Percentiles rank a stretch among this genome's conserved stretches.
Conservation (phyloP, 2,113 vertebrate genomes). For the Eonycteris spelaea region DNA sequence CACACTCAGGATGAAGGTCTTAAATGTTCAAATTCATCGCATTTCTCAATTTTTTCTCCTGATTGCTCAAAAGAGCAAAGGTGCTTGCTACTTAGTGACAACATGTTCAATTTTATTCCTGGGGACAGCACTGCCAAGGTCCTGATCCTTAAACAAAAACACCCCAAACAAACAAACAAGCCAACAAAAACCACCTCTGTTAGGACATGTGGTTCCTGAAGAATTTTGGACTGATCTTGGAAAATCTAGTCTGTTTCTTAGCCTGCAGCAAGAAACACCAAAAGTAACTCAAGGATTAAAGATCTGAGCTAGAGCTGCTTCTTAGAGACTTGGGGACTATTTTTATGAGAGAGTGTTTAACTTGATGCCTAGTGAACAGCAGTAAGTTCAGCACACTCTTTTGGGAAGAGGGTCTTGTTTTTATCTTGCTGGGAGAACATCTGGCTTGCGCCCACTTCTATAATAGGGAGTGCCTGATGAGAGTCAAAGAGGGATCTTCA, state of each 20-base stretch:
- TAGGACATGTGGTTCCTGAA: neutral
- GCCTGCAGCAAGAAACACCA: neutral
- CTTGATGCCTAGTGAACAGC: neutral
- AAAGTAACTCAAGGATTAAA: neutral
- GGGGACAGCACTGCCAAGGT: neutral
- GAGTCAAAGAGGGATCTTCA: neutral
- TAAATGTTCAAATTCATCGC: fast-evolving
- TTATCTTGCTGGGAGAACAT: neutral
- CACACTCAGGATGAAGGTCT: neutral
- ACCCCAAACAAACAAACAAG: neutral
- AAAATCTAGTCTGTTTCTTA: neutral
- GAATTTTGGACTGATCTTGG: neutral
- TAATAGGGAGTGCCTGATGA: neutral
- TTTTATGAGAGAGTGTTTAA: neutral
- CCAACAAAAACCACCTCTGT: neutral
- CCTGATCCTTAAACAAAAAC: neutral
- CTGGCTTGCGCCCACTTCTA: neutral
- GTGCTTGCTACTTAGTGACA: neutral
- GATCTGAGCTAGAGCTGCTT: neutral
- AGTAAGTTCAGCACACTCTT: neutral
- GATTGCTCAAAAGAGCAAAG: neutral
- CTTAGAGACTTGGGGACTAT: neutral
- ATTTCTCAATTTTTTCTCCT: neutral
- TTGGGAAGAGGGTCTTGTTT: neutral
- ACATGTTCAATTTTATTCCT: neutral